These are phyloP conservation scores for Polymixis lichenea DNA, from an alignment of 2,888 invertebrate species.

Conservation along the genomic window DNA sequence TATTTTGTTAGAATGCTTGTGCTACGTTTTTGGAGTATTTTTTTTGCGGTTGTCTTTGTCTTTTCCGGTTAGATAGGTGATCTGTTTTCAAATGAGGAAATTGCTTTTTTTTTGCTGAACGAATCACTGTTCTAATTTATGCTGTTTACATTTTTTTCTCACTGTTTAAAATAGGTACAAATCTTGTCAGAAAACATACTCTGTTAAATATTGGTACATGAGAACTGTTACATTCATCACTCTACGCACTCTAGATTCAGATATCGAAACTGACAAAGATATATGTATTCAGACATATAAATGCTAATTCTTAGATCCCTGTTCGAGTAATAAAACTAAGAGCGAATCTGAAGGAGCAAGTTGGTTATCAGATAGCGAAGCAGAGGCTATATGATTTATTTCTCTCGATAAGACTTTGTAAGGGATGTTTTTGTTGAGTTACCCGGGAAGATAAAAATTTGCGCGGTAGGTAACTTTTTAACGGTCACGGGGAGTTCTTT, in stretches of 20 bases:
- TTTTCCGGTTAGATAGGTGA: conserved; percentile 53
- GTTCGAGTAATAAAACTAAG: conserved; percentile 64
- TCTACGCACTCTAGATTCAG: conserved; percentile 14
- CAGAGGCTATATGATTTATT: conserved; percentile 80
- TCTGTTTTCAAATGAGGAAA: conserved; percentile 53
- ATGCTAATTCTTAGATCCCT: conserved; percentile 63
- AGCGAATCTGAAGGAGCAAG: conserved; percentile 68
- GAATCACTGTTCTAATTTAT: conserved; percentile 21
- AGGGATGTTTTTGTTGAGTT: conserved; percentile 70
- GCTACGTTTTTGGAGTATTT: conserved; percentile 35
- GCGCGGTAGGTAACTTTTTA: conserved; percentile 44
- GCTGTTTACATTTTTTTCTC: conserved; percentile 8
- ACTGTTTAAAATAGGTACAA: neutral
- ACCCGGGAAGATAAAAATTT: conserved; percentile 61
- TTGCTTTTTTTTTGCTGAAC: conserved; percentile 36
- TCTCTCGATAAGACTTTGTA: conserved; percentile 75
- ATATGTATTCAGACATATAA: conserved; percentile 54
- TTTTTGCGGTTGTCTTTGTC: conserved; percentile 43
- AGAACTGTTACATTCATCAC: conserved; percentile 21
- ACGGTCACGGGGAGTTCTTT: conserved; percentile 27
- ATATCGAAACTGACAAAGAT: conserved; percentile 47
- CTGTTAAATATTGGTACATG: neutral
- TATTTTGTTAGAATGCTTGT: conserved; percentile 56
- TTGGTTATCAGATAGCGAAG: conserved; percentile 70
- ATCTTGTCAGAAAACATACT: neutral